Evolutionary conservation across 2,888 invertebrate genomes (phyloP).

Genomic region (Hymenopus coronatus): DNA sequence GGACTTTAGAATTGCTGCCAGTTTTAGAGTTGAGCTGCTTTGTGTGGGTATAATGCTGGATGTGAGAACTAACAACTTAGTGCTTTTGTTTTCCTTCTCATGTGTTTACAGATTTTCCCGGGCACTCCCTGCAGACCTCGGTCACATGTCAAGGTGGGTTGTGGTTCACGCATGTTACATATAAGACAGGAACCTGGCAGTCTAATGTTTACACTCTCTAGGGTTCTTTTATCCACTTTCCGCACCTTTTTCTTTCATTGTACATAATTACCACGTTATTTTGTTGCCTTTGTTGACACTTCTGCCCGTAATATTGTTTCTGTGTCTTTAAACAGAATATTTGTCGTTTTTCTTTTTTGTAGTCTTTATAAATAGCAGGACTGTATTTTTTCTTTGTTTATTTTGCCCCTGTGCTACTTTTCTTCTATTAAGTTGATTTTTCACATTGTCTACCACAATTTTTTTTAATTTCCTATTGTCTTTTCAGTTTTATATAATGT

Average conservation of each 20-base stretch:
- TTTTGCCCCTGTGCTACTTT: too few relatives aligned
- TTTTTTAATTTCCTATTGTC: too few relatives aligned
- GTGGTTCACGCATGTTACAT: neutral
- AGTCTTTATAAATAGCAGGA: too few relatives aligned
- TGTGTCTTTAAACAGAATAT: neutral
- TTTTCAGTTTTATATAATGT: too few relatives aligned
- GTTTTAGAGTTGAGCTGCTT: neutral
- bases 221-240: too few relatives aligned
- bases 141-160: constrained; percentile 48
- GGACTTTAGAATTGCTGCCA: neutral
- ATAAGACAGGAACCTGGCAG: too few relatives aligned
- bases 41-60: neutral
- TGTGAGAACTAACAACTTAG: neutral
- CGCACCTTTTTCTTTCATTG: too few relatives aligned
- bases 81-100: constrained; percentile 11
- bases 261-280: too few relatives aligned
- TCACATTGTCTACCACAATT: too few relatives aligned
- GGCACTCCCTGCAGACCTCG: constrained; percentile 53
- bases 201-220: too few relatives aligned
- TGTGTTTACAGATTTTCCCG: constrained; percentile 49
- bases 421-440: too few relatives aligned
- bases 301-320: neutral
- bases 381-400: too few relatives aligned
- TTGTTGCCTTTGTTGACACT: neutral
- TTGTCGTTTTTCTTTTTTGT: neutral